These are phyloP conservation scores for Platichthys flesus DNA, from an alignment of 2,113 vertebrate genomes.

Conservation along the genomic window DNA sequence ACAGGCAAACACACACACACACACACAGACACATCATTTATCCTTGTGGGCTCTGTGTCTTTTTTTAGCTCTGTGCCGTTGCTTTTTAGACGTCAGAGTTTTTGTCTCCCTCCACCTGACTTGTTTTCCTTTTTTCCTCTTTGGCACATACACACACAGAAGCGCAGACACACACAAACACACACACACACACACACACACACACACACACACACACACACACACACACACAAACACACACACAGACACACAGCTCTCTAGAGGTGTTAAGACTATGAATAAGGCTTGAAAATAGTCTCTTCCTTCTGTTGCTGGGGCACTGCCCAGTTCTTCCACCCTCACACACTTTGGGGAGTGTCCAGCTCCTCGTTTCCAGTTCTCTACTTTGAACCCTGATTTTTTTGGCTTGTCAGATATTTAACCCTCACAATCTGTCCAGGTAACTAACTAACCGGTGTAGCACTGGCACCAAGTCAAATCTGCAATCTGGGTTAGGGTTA, in stretches of 20 bases:
- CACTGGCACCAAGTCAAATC: not conserved
- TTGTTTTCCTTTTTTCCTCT: not conserved
- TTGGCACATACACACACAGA: slow-evolving; percentile 4
- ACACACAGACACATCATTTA: not conserved
- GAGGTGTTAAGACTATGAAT: slow-evolving; percentile 46
- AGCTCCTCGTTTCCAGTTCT: not conserved
- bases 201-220: not conserved
- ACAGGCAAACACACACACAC: slow-evolving; percentile 5
- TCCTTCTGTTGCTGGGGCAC: slow-evolving; percentile 62
- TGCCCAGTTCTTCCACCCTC: slow-evolving; percentile 20
- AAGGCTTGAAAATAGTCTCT: slow-evolving; percentile 50
- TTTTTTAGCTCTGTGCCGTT: slow-evolving; percentile 58
- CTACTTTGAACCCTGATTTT: slow-evolving; percentile 24
- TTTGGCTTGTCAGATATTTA: slow-evolving; percentile 48
- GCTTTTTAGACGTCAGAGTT: slow-evolving; percentile 47
- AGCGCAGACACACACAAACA: not conserved
- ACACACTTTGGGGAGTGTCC: slow-evolving; percentile 17
- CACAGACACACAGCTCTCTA: slow-evolving; percentile 20
- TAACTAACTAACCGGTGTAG: slow-evolving; percentile 17
- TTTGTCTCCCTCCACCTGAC: slow-evolving; percentile 22
- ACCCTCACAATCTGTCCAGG: slow-evolving; percentile 35
- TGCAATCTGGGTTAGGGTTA: not conserved
- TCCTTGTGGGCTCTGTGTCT: slow-evolving; percentile 20
- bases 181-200: slow-evolving; percentile 8
- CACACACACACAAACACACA: not conserved